Evolutionary conservation across 2,888 invertebrate species (phyloP), one percentile per base, ranked within the genome.

Genomic region (Standfussiana lucernea): DNA sequence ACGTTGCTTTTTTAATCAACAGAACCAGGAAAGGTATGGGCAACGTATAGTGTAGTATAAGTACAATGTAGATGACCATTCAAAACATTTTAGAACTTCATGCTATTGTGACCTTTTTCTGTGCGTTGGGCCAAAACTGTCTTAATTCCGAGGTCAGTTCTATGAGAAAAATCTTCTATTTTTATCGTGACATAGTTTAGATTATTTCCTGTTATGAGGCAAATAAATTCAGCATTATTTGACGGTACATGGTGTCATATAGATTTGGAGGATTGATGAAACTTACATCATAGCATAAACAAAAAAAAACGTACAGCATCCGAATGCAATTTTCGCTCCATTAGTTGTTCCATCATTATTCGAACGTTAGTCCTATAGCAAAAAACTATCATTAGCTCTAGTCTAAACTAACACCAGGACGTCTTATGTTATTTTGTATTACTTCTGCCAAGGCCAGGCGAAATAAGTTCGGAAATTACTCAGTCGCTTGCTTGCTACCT

Each of bases 341-440:
- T 75, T 45, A 37, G n/a, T 53, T 76, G n/a, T 53, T 76, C 11
- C 10, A 28, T 61, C 50, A 61, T 70, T 59, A 53, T 35, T 50
- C n/a, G 50, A 24, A 11, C 59, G 37, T 82, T 82, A 32, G 37
- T 0, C 50, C 32, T 35, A n/a, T 0, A 50, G 53, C 79, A 72
- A 83, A 78, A 78, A 83, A 77, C 47, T 77, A 10, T 50, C 21
- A 77, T 81, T 80, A 65, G 50, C 64, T 28, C n/a, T 64, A 37
- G 21, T 28, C n/a, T 64, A 37, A 15, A 59, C 42, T 2, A 28
- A 6, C 13, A 42, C 15, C n/a, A 15, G 35, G 21, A 21, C n/a
- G n/a, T n/a, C n/a, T 21, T 8, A 28, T 21, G 3, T 21, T 56
- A 68, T 50, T 42, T 37, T 66, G 15, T 62, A 45, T 47, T 62